Evolutionary conservation across 2,888 invertebrate genomes (phyloP), one percentile per base, ranked within the genome.

Genomic region (Lepidocyrtinus sp.): DNA sequence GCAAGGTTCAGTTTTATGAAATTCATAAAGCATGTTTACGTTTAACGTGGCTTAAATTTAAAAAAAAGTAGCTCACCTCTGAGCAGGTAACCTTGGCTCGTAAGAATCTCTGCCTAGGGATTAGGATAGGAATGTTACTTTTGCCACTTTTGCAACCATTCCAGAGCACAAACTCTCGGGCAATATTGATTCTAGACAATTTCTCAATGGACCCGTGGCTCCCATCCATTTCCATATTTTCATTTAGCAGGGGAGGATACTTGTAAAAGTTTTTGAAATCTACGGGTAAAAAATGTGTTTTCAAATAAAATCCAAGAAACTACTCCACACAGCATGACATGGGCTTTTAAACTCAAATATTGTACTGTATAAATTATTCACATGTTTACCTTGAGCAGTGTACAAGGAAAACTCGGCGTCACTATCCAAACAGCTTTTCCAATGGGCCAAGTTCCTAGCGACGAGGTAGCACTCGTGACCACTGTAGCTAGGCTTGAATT

Each of bases 71-170:
- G 76, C 89, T 88, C 88, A 93, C 93, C 88, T 90, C 89, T 87
- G 91, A 90, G 86, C 90, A 91, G 82, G 90, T 90, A 26, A 93
- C 88, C 75, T 90, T 89, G 17, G 92, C 90, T 82, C 93, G 88
- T 25, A 93, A 88, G 62, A 94, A 89, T 82, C 92, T 90, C 88
- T 93, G 93, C 63, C 93, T 88, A 0, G 93, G 93, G 72, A 93
- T 82, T 2, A 86, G 63, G 15, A 85, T 80, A n/a, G 85, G 84
- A 24, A 76, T 73, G n/a, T 21, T 62, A 2, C 27, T 15, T 27
- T 62, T 71, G 2, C 26, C 22, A 64, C 22, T 22, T 3, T 22
- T n/a, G 21, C 22, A 50, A 9, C 73, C 64, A 64, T 55, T 73
- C 78, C 78, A 79, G 0, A 79, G 45, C 7, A 73, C 62, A 69